Evolutionary conservation across 2,113 vertebrate genomes (phyloP).

Genomic region (Pontoporia blainvillei): DNA sequence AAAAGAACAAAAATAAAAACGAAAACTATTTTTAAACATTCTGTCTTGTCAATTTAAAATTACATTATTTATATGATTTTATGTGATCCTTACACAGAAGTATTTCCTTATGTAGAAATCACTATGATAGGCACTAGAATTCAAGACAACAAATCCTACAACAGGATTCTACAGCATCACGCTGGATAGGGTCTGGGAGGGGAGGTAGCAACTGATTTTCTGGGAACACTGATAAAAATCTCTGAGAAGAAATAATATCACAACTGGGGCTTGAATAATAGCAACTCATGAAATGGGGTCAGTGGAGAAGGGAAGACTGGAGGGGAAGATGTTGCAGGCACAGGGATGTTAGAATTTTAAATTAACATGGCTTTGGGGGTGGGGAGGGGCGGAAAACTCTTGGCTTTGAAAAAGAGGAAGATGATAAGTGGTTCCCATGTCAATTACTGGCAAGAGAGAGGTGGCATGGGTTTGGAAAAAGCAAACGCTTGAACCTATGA

Average conservation of each 20-base stretch:
- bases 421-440: not conserved
- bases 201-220: not conserved
- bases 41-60: not conserved
- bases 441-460: not conserved
- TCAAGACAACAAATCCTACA: not conserved
- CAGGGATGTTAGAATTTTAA: not conserved
- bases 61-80: not conserved
- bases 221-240: not conserved
- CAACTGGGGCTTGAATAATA: not conserved
- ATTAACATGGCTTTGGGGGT: not conserved
- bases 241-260: not conserved
- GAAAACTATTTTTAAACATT: not conserved
- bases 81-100: not conserved
- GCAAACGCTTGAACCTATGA: not conserved
- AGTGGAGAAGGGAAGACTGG: not conserved
- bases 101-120: not conserved
- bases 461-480: not conserved
- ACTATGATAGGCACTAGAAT: not conserved
- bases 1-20: not conserved
- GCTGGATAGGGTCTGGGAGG: not conserved
- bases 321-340: not conserved
- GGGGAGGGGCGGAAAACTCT: not conserved
- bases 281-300: not conserved
- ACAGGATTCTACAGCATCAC: not conserved
- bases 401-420: not conserved